phyloP scores from a whole-genome alignment of 2,797 vertebrate species.

The Eupleurogrammus muticus region DNA sequence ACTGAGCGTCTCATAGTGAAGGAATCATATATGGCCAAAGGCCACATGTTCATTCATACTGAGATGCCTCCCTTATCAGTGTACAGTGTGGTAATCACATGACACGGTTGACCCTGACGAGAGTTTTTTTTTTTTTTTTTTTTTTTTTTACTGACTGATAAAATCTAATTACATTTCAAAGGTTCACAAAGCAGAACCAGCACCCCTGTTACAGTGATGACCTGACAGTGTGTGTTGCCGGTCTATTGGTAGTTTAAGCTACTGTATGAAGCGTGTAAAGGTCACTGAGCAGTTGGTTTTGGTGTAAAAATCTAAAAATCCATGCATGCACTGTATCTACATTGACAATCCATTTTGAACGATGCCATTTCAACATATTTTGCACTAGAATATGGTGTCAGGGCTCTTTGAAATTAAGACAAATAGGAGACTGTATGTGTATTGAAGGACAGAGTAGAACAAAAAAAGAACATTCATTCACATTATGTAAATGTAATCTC shows the following conservation, averaged over 20 bases:
- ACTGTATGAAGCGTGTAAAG: conserved; percentile 8
- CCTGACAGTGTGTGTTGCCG: conserved; percentile 19
- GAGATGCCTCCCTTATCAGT: conserved; percentile 67
- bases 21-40: conserved; percentile 56
- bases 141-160: conserved; percentile 79
- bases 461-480: not conserved
- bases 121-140: conserved; percentile 40
- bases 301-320: not conserved
- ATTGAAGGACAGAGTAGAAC: not conserved
- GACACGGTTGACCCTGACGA: conserved; percentile 65
- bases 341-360: conserved; percentile 7
- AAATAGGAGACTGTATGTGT: not conserved
- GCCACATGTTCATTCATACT: conserved; percentile 60
- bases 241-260: conserved; percentile 15
- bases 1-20: conserved; percentile 29
- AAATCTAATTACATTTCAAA: conserved; percentile 80
- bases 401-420: not conserved
- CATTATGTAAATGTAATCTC: conserved; percentile 22
- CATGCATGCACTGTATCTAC: not conserved
- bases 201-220: conserved; percentile 36
- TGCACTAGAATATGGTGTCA: not conserved
- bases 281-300: not conserved
- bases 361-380: not conserved
- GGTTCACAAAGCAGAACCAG: conserved; percentile 62
- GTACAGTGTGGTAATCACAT: conserved; percentile 68